phyloP scores from a whole-genome alignment of 2,113 vertebrate genomes.

The Sciurus niger region DNA sequence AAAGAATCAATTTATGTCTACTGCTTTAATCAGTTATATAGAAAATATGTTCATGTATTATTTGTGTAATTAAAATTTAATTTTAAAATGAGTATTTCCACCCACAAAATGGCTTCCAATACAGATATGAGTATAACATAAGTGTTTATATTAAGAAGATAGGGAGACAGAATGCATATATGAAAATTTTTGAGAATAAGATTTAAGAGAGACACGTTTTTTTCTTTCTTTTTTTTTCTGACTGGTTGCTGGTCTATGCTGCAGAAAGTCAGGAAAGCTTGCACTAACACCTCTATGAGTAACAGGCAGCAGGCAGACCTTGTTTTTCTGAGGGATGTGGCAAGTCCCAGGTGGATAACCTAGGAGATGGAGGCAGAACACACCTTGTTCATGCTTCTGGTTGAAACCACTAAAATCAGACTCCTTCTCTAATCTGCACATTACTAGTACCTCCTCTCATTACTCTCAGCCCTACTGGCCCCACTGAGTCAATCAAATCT shows the following conservation, averaged over 20 bases:
- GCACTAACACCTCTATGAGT: not conserved
- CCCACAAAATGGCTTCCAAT: slow-evolving; percentile 33
- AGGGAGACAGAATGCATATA: slow-evolving; percentile 37
- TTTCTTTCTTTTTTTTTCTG: too few species aligned
- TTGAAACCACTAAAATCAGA: not conserved
- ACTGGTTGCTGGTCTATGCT: not conserved
- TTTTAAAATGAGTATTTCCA: slow-evolving; percentile 57
- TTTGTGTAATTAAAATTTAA: slow-evolving; percentile 71
- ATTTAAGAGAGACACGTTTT: not conserved
- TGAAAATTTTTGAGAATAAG: slow-evolving; percentile 37
- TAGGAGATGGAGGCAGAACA: too few species aligned
- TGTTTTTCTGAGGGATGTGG: not conserved
- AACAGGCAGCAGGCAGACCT: not conserved
- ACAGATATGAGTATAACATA: not conserved
- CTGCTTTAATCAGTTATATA: slow-evolving; percentile 51
- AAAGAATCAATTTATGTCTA: slow-evolving; percentile 15
- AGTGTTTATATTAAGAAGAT: slow-evolving; percentile 61
- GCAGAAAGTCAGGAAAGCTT: not conserved
- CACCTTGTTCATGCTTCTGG: not conserved
- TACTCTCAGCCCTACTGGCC: not conserved
- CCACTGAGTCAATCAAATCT: not conserved
- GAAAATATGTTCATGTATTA: slow-evolving; percentile 47
- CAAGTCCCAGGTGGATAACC: not conserved
- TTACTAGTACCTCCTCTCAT: not conserved
- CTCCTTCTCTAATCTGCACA: not conserved